Conservation (phyloP, 2,797 vertebrate species). For the Macropus fuliginosus region DNA sequence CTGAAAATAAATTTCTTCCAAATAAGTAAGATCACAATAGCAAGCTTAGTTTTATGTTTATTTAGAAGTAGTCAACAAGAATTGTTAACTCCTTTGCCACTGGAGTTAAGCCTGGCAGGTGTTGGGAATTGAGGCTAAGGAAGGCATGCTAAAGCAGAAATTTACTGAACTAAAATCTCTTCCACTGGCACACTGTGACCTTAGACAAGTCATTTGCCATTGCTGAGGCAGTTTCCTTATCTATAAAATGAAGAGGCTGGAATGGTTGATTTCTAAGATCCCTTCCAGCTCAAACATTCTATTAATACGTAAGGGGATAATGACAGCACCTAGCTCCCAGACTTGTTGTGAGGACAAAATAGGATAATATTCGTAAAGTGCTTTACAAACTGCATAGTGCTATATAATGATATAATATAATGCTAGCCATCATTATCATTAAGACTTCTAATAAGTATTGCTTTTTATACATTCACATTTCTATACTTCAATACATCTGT, state of each 20-base stretch:
- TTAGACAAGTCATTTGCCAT: background rate
- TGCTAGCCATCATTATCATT: background rate
- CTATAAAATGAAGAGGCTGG: background rate
- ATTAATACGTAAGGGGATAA: background rate
- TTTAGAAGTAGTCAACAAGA: slow-evolving; percentile 4
- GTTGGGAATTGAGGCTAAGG: background rate
- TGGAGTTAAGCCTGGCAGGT: background rate
- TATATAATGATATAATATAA: background rate
- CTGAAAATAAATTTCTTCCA: slow-evolving; percentile 67
- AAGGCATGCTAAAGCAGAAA: background rate
- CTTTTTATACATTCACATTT: background rate
- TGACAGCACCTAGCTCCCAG: background rate
- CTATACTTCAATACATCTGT: background rate
- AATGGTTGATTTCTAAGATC: background rate
- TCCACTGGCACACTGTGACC: background rate
- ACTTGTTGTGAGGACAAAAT: background rate
- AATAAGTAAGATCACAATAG: background rate
- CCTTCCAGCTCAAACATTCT: background rate
- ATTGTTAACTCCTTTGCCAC: background rate
- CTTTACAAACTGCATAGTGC: background rate
- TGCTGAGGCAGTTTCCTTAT: background rate
- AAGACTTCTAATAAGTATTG: background rate
- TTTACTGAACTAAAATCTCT: background rate
- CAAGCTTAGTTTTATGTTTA: slow-evolving; percentile 13
- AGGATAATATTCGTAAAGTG: background rate